Evolutionary conservation across 2,888 invertebrate species (phyloP).

Genomic region (Prosopocoilus inquinatus): DNA sequence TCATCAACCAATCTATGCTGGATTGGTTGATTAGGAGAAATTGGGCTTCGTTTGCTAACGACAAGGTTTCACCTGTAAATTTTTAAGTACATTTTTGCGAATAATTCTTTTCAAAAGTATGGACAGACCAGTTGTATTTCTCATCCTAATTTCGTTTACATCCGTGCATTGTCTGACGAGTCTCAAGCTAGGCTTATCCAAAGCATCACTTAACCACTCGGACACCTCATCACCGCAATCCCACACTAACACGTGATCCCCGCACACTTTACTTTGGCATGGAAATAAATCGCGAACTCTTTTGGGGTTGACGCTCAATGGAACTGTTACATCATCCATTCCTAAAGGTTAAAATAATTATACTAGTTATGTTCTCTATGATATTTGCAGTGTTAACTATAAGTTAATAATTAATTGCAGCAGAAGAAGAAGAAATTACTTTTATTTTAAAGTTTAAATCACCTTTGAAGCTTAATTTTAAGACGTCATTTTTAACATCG

Average conservation of each 20-base stretch:
- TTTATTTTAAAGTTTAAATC: background rate
- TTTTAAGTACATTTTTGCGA: background rate
- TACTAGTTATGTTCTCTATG: too few species aligned
- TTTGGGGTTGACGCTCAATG: slow-evolving; percentile 48
- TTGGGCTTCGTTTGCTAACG: slow-evolving; percentile 82
- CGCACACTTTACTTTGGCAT: slow-evolving; percentile 83
- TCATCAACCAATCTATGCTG: slow-evolving; percentile 71
- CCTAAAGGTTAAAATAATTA: too few species aligned
- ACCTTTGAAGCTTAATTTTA: slow-evolving; percentile 65
- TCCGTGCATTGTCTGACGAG: slow-evolving; percentile 61
- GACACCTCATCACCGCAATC: slow-evolving; percentile 84
- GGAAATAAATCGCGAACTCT: slow-evolving; percentile 39
- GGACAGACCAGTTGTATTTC: slow-evolving; percentile 30
- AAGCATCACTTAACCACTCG: slow-evolving; percentile 74
- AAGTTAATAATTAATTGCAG: slow-evolving; percentile 43
- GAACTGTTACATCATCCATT: slow-evolving; percentile 50
- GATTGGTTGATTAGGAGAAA: slow-evolving; percentile 77
- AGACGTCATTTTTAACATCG: slow-evolving; percentile 55
- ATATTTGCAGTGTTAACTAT: too few species aligned
- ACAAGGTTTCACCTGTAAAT: slow-evolving; percentile 47
- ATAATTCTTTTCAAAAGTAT: background rate
- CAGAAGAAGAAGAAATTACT: background rate
- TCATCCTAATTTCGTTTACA: slow-evolving; percentile 26
- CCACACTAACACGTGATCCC: slow-evolving; percentile 71
- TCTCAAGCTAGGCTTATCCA: slow-evolving; percentile 67